phyloP scores from a whole-genome alignment of 2,113 vertebrate species.

The Carollia perspicillata region DNA sequence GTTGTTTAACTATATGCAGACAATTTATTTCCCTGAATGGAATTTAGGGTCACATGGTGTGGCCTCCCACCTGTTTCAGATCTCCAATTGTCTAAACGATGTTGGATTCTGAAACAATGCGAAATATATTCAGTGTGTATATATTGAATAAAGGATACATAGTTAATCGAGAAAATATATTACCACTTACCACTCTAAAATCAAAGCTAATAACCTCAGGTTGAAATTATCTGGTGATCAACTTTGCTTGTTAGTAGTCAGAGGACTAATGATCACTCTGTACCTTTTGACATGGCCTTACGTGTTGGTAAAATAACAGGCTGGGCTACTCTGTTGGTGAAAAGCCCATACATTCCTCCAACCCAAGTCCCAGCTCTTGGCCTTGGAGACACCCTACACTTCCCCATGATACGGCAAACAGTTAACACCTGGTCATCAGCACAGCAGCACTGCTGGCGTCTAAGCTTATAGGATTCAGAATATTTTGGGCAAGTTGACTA shows the following conservation, averaged over 20 bases:
- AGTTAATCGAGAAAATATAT: background rate
- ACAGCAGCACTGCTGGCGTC: background rate
- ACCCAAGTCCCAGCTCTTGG: background rate
- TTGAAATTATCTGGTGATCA: background rate
- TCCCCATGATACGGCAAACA: background rate
- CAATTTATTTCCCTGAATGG: background rate
- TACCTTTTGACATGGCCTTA: background rate
- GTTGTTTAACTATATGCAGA: background rate
- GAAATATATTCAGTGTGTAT: background rate
- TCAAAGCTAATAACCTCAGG: background rate
- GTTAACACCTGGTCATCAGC: background rate
- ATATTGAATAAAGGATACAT: background rate
- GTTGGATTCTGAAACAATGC: background rate
- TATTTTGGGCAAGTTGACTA: conserved; percentile 21
- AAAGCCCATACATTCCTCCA: background rate
- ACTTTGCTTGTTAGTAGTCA: background rate
- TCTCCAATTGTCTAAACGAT: background rate
- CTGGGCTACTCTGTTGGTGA: background rate
- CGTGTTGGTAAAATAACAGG: background rate
- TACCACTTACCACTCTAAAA: background rate
- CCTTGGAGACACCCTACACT: background rate
- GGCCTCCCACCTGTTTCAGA: background rate
- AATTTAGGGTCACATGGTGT: background rate
- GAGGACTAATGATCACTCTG: background rate
- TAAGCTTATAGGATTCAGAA: background rate